Evolutionary conservation across 2,888 invertebrate genomes (phyloP).

Genomic region (Cinara cedri): DNA sequence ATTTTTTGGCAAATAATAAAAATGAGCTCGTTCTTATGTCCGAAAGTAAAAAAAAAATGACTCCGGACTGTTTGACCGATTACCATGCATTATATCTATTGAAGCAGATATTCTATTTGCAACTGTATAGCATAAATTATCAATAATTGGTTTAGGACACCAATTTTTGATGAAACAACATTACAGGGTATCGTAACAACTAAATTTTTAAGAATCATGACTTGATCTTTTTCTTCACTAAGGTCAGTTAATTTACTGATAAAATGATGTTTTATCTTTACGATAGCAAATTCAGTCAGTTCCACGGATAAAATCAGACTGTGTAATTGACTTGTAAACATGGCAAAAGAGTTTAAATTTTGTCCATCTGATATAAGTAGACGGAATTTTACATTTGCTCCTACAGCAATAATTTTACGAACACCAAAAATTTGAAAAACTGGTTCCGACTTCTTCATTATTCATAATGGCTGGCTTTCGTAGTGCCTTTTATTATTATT

Average conservation of each 20-base stretch:
- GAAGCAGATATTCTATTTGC: constrained; percentile 42
- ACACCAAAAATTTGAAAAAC: constrained; percentile 78
- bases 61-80: too few species aligned
- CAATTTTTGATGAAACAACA: constrained; percentile 77
- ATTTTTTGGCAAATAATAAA: too few species aligned
- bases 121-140: constrained; percentile 43
- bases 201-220: constrained; percentile 82
- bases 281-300: constrained; percentile 76
- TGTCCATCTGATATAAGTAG: constrained; percentile 87
- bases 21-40: too few species aligned
- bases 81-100: too few species aligned
- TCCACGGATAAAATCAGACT: constrained; percentile 70
- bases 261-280: constrained; percentile 79
- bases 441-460: constrained; percentile 75
- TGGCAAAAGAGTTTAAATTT: constrained; percentile 83
- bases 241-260: constrained; percentile 68
- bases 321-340: constrained; percentile 86
- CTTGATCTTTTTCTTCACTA: constrained; percentile 68
- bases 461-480: constrained; percentile 78
- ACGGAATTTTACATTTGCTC: constrained; percentile 76
- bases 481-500: constrained; percentile 53
- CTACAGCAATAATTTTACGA: constrained; percentile 75
- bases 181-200: constrained; percentile 75
- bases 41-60: too few species aligned
- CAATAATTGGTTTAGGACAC: constrained; percentile 67